Base-by-base conservation (phyloP, 2,797 vertebrate genomes). In the Ceyx erithaca region DNA sequence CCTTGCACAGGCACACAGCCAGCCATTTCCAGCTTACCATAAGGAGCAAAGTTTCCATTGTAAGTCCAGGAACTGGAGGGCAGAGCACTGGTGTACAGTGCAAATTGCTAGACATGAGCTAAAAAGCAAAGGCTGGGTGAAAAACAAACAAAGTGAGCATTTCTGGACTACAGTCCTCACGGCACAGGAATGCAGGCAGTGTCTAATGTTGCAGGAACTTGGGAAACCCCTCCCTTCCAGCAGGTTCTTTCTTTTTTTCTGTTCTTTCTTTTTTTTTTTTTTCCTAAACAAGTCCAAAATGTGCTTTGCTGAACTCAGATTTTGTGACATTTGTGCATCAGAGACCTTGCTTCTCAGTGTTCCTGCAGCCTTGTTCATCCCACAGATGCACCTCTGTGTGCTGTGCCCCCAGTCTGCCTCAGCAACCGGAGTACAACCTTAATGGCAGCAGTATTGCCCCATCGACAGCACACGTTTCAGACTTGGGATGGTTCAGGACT, bases 171-270 rank as follows among this genome's bases (percentile, higher is more conserved):
- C 20, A 2, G 45, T 49, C 88, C 89, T 55, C 1, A 66, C 25
- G 62, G 92, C 51, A 64, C 23, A 92, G 72, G 85, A 79, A 80
- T 64, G 84, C 76, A 51, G 67, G 71, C 69, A 76, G 61, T 52
- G 71, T 41, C 85, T 81, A 68, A 79, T 49, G n/a, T 12, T 87
- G 40, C 43, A 78, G 73, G 64, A 91, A 72, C 48, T 33, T 33
- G 57, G 85, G 90, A 97, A 95, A 81, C 10, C 77, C 77, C 71
- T 78, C 76, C 52, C 73, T 68, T 72, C 35, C 43, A 75, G 49
- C 67, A 94, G 61, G 33, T 55, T 89, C 78, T 12, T 71, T 37
- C 14, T 21, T 21, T 28, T 30, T 55, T 3, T 3, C 9, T 10
- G 14, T 19, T 10, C 5, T 41, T 9, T 41, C 33, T 33, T 55